Evolutionary conservation across 2,113 vertebrate genomes (phyloP), one percentile per base, ranked within the genome.

Genomic region (Gorilla gorilla): DNA sequence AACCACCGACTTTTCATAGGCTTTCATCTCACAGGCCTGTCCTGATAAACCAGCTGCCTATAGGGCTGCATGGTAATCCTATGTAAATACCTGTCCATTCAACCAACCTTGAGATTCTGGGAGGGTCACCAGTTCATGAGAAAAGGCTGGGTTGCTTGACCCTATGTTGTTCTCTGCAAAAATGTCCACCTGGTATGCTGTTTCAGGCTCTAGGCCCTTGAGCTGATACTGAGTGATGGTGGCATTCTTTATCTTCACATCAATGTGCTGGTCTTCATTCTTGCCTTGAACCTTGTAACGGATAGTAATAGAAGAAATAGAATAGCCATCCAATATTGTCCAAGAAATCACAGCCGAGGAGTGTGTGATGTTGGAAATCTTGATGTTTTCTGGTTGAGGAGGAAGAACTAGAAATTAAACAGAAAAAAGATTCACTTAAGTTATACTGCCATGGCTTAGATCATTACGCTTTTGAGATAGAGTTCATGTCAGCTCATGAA

Each of bases 121-220:
- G 85, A 98, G 98, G 16, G 99, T 99, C 94, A 95, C 98, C 89
- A 99, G 66, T 50, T 98, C 98, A 95, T 98, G 96, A 0, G 98
- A 97, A 50, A 98, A 98, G 40, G 98, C 98, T 2, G 98, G 96
- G 20, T 96, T 94, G 89, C 99, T 99, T 87, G 98, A 96, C 8
- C 99, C 99, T 25, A 99, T 98, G 94, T 99, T 99, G 97, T 99
- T 99, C 97, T 99, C 97, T 88, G 99, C 99, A 92, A 99, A 99
- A 93, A 99, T 98, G 90, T 99, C 98, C 98, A 99, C 98, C 87
- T 98, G 97, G 87, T 99, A 99, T 27, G 96, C 92, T 6, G 98
- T 99, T 73, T 99, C 97, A 30, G 99, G 98, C 94, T 99, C 99
- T 0, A 99, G 98, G 3, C 99, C 99, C 89, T 99, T 98, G 76